Base-by-base conservation (phyloP, 2,113 vertebrate genomes). In the Campylomormyrus numenius region DNA sequence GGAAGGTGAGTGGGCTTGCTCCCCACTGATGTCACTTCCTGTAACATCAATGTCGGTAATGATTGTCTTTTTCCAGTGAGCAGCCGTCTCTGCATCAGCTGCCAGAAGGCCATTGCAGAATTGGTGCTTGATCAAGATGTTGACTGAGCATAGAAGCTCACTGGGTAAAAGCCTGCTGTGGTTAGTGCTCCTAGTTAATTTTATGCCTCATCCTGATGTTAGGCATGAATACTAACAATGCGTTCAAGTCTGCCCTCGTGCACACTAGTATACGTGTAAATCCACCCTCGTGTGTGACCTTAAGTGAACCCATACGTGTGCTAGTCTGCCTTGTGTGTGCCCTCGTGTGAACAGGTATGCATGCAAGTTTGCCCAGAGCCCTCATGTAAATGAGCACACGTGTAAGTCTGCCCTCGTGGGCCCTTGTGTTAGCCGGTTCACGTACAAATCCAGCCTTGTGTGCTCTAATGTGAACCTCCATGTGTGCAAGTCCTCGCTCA, bases 1-100 rank as follows among this genome's bases (percentile, higher is more conserved):
- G 74, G 31, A 83, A 85, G 46, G 66, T 48, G 35, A 88, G 74
- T 85, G 56, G 88, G n/a, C 39, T 77, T 52, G 56, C 53, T 10
- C 45, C 49, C n/a, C 42, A 83, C 5, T 88, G 87, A 88, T 90
- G 87, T 88, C 35, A 90, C 53, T 86, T 87, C 62, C 89, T 90
- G 42, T 49, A 31, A 88, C 21, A 58, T 62, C 70, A 46, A 88
- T 9, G 66, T 15, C 1, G 13, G 49, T 49, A n/a, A 74, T 46
- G 62, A n/a, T 56, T 49, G 11, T 13, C 58, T 74, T 24, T 35
- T 77, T 70, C 24, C 24, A 66, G 58, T 66, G 58, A 66, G 58
- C 58, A 66, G 58, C 7, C 58, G 9, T 27, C 8, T n/a, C 9
- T 10, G 10, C 62, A 27, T 66, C 62, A 66, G 62, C n/a, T 58